These are phyloP conservation scores for Dipus sagitta DNA, from an alignment of 2,797 vertebrate species.

Conservation along the genomic window DNA sequence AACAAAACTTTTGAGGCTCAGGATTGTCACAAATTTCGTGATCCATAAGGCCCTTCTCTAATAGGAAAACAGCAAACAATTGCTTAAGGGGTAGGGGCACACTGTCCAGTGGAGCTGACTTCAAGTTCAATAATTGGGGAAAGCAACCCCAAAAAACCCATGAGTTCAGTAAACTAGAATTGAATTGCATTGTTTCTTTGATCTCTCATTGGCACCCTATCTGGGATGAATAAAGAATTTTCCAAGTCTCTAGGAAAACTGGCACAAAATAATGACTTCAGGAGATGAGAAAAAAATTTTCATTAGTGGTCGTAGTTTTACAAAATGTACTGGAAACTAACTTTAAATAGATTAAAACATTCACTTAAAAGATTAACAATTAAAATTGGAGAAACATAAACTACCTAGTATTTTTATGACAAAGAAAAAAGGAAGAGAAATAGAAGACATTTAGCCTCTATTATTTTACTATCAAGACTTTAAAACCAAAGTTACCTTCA, in stretches of 20 bases:
- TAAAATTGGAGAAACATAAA: too few species aligned
- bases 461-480: not conserved
- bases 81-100: too few species aligned
- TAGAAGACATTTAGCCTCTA: too few species aligned
- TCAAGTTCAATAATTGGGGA: not conserved
- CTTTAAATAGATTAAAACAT: constrained; percentile 53
- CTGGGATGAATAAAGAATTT: not conserved
- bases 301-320: not conserved
- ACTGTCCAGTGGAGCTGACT: not conserved
- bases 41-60: not conserved
- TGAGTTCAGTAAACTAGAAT: not conserved
- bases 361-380: not conserved
- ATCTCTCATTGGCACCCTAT: not conserved
- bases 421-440: too few species aligned
- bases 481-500: not conserved
- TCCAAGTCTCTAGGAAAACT: not conserved
- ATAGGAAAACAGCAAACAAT: not conserved
- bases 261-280: not conserved
- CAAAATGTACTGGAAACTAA: constrained; percentile 41
- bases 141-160: not conserved
- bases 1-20: not conserved
- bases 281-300: constrained; percentile 17
- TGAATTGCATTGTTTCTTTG: not conserved
- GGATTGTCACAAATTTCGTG: not conserved
- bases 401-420: too few species aligned